These are phyloP conservation scores for Gerosis bhagava DNA, from an alignment of 2,888 invertebrate genomes.

Conservation along the genomic window DNA sequence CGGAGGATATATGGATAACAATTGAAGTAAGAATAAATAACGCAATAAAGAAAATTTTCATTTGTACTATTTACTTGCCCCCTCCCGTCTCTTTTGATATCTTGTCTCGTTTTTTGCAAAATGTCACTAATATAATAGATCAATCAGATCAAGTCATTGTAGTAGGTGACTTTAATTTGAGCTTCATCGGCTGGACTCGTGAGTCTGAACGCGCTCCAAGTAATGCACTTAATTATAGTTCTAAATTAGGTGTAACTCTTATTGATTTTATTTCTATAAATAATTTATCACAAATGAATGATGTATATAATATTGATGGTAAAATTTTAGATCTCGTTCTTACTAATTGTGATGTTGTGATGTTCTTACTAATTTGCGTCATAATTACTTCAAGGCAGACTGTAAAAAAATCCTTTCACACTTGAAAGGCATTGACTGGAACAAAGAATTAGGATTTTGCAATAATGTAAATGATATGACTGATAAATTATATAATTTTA, in stretches of 20 bases:
- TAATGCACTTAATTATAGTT: slow-evolving; percentile 19
- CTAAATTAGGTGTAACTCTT: slow-evolving; percentile 21
- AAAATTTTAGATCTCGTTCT: slow-evolving; percentile 28
- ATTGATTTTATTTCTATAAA: slow-evolving; percentile 29
- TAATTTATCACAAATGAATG: slow-evolving; percentile 27
- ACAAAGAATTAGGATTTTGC: neutral
- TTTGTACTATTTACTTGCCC: slow-evolving; percentile 28
- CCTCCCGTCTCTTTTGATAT: slow-evolving; percentile 22
- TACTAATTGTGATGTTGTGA: slow-evolving; percentile 12
- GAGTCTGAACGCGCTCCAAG: neutral
- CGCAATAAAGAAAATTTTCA: slow-evolving; percentile 7
- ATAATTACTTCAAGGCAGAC: slow-evolving; percentile 29
- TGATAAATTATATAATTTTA: neutral
- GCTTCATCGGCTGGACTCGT: slow-evolving; percentile 26
- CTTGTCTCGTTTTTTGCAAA: slow-evolving; percentile 17
- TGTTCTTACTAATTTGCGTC: slow-evolving; percentile 10
- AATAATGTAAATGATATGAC: slow-evolving; percentile 5
- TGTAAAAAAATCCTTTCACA: slow-evolving; percentile 17
- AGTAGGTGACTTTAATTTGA: slow-evolving; percentile 30
- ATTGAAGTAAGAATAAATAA: slow-evolving; percentile 9
- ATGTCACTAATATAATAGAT: slow-evolving; percentile 12
- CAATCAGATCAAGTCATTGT: slow-evolving; percentile 25
- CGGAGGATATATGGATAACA: slow-evolving; percentile 23
- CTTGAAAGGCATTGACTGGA: slow-evolving; percentile 10
- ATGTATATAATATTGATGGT: slow-evolving; percentile 19